phyloP scores from a whole-genome alignment of 92 coral and sea anemone genomes.

The Zoanthus sociatus region DNA sequence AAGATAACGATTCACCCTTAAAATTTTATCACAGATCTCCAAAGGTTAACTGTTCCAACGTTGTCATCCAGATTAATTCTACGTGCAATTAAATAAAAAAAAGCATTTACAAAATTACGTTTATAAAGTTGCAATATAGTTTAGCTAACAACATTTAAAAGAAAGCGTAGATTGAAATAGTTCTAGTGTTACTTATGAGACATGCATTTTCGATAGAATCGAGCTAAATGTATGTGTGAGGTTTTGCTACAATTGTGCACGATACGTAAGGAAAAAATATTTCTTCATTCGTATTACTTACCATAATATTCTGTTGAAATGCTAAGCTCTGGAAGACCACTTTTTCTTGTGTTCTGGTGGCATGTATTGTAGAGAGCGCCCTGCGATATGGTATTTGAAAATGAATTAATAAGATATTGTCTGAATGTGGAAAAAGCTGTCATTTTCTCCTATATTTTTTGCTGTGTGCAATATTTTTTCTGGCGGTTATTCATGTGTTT shows the following conservation, averaged over 20 bases:
- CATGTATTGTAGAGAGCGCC: background rate
- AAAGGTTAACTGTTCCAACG: too few species aligned
- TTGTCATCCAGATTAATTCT: too few species aligned
- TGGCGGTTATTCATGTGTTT: background rate
- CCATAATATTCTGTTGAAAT: background rate
- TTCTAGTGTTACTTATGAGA: background rate
- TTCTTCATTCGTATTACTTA: background rate
- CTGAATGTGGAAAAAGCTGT: constrained; percentile 9
- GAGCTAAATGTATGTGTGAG: background rate
- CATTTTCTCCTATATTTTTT: constrained; percentile 14
- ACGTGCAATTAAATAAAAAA: too few species aligned
- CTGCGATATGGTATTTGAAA: constrained; percentile 25
- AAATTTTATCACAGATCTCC: too few species aligned
- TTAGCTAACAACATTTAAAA: too few species aligned
- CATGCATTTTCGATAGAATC: background rate
- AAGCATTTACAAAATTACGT: too few species aligned
- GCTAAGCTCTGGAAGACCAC: constrained; percentile 9
- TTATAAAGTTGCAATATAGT: too few species aligned
- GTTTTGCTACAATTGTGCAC: background rate
- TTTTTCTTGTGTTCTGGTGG: background rate
- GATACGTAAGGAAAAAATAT: background rate
- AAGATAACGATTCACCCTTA: too few species aligned
- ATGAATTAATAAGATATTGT: constrained; percentile 28
- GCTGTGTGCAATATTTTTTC: constrained; percentile 38
- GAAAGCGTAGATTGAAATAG: background rate